Base-by-base conservation (phyloP, 37 sponge, comb jelly and placozoan species). In the Bolinopsis microptera region DNA sequence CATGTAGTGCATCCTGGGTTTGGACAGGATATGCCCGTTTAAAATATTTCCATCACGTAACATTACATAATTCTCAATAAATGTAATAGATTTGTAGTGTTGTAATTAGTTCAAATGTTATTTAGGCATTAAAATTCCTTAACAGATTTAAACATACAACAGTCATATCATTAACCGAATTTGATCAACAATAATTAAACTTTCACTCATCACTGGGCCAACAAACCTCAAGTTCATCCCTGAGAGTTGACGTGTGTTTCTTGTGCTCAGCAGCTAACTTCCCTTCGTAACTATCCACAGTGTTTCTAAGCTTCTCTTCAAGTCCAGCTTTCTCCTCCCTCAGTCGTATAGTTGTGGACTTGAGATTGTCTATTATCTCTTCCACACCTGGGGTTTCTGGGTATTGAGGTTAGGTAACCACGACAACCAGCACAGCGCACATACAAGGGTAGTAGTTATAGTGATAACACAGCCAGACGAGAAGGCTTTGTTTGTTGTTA, bases 271-370 rank as follows among this genome's bases (percentile, higher is more conserved):
- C 24, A 32, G 83, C 83, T 82, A 82, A 82, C 38, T 82, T 32
- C 1, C 23, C 83, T 36, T 82, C 83, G 38, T 82, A 82, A 8
- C 31, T 35, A 31, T 82, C 83, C 13, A 82, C 38, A 34, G 83
- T 82, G 38, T 82, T 82, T 9, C 3, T 82, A 33, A 82, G 38
- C 38, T 82, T 82, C 23, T 36, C 83, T 31, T 82, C 83, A 3
- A 82, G 38, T 23, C 13, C 36, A 3, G 3, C 37, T 31, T 82
- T 82, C 36, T 82, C 83, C 38, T 21, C 3, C 24, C 38, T 31
- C 23, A 82, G 38, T 36, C 24, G 38, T 13, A 82, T 33, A 13
- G 83, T 36, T 82, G 36, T 35, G 3, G 36, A 32, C 38, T 82
- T 82, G 8, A 82, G 83, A 9, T 36, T 35, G 8, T 82, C 83